Base-by-base conservation (phyloP, 2,888 invertebrate species). In the Lasioglossum vierecki region DNA sequence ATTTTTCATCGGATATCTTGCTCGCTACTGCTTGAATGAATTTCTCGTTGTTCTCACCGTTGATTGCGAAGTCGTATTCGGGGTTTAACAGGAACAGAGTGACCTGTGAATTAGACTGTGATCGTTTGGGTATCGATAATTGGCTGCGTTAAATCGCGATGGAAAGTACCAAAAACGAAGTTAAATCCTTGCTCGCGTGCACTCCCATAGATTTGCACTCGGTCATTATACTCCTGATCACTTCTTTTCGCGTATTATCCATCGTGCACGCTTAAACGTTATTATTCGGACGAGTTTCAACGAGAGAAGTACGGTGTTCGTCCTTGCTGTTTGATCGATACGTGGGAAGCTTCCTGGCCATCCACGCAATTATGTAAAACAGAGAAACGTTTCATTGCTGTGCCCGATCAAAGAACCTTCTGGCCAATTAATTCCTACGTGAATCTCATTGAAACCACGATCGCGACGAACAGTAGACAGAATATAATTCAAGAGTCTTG, bases 1-100 rank as follows among this genome's bases (percentile, higher is more conserved):
- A 93, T 13, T 90, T 85, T 88, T 95, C 92, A 22, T 94, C 91
- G 8, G 88, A 81, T 68, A 95, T 89, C 88, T 92, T 94, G 60
- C 92, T 85, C n/a, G 89, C 89, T 53, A 95, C 89, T 1, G 86
- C 80, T 35, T 85, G 79, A n/a, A 91, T 80, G 66, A 94, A 86
- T 66, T 83, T 89, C 39, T 84, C 82, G 53, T 91, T 88, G 87
- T 46, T 76, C 49, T 88, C 82, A 46, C 91, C 84, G 66, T 88
- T 88, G 18, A 90, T 88, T 70, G 90, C 88, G 66, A 90, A 81
- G 68, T 83, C 88, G 77, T 91, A 92, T 8, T 71, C 73, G 4
- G 93, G 92, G 90, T 93, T 93, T 35, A 94, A 82, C 78, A 91
- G 91, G 41, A 88, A 78, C 0, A 94, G 84, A 13, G 91, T 90